Evolutionary conservation across 2,113 vertebrate genomes (phyloP).

Genomic region (Edolisoma coerulescens): DNA sequence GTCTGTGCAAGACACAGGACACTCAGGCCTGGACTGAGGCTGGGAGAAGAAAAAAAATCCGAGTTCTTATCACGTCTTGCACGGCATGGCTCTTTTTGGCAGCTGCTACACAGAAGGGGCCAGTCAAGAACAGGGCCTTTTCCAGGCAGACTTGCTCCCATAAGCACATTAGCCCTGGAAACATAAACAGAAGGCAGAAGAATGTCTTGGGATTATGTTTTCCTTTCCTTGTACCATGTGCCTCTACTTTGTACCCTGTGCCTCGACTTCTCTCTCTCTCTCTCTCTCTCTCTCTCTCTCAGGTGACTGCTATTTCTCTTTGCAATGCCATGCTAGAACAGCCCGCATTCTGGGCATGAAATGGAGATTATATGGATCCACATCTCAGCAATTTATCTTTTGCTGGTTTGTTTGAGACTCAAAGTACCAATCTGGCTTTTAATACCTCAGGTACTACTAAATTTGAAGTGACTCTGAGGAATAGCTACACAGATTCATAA

Average conservation of each 20-base stretch:
- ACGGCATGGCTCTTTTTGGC: not conserved
- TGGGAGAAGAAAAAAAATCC: not conserved
- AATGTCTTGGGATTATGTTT: not conserved
- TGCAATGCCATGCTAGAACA: not conserved
- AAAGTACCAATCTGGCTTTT: not conserved
- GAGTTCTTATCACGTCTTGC: not conserved
- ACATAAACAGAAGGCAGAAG: not conserved
- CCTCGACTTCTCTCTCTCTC: too few relatives aligned
- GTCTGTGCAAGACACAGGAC: not conserved
- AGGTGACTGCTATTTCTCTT: not conserved
- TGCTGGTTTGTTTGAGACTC: not conserved
- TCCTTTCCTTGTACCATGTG: not conserved
- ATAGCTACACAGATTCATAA: not conserved
- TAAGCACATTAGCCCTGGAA: not conserved
- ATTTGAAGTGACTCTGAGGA: slow-evolving; percentile 20
- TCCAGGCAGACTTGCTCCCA: not conserved
- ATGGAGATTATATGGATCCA: slow-evolving; percentile 4
- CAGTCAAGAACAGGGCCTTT: not conserved
- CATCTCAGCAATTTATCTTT: slow-evolving; percentile 11
- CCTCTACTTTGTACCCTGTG: too few relatives aligned
- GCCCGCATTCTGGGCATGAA: not conserved
- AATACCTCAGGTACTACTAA: not conserved
- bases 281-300: not conserved
- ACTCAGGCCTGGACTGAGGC: not conserved
- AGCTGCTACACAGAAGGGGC: not conserved